Evolutionary conservation across 1,140 invertebrate genomes (phyloP).

Genomic region (Tetragonula clypearis): DNA sequence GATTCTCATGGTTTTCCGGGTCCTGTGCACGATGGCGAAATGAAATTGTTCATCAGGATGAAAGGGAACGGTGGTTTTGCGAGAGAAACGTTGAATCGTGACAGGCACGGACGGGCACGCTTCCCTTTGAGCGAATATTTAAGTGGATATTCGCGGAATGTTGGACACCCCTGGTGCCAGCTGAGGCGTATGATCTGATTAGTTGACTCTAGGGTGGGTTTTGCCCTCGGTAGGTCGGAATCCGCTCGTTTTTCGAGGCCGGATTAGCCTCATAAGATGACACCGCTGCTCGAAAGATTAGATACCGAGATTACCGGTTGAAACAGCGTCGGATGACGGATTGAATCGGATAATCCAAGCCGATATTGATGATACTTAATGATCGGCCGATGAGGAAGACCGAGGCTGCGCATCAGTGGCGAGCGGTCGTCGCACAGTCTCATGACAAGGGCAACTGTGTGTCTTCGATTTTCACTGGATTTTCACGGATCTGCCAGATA

Average conservation of each 20-base stretch:
- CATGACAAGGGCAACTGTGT: too few species aligned
- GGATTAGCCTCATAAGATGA: constrained; percentile 70
- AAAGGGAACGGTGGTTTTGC: not conserved
- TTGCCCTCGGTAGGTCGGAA: constrained; percentile 74
- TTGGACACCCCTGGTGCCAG: constrained; percentile 76
- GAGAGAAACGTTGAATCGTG: not conserved
- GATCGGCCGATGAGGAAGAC: not conserved
- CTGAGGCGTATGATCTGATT: constrained; percentile 79
- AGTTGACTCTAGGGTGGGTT: constrained; percentile 75
- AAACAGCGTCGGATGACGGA: constrained; percentile 43
- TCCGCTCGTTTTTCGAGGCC: constrained; percentile 71
- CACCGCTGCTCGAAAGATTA: constrained; percentile 36
- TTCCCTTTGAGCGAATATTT: constrained; percentile 47
- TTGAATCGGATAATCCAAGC: constrained; percentile 15
- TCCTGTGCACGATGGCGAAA: not conserved
- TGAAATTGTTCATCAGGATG: not conserved
- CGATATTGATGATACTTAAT: constrained; percentile 19
- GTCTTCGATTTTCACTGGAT: not conserved
- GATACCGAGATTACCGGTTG: constrained; percentile 33
- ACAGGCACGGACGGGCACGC: not conserved
- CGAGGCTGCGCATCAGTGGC: not conserved
- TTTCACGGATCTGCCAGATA: not conserved
- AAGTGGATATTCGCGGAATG: constrained; percentile 60
- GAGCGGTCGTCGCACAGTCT: not conserved
- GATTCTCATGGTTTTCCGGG: not conserved